These are phyloP conservation scores for Labia minor DNA, from an alignment of 2,888 invertebrate genomes.

Conservation along the genomic window DNA sequence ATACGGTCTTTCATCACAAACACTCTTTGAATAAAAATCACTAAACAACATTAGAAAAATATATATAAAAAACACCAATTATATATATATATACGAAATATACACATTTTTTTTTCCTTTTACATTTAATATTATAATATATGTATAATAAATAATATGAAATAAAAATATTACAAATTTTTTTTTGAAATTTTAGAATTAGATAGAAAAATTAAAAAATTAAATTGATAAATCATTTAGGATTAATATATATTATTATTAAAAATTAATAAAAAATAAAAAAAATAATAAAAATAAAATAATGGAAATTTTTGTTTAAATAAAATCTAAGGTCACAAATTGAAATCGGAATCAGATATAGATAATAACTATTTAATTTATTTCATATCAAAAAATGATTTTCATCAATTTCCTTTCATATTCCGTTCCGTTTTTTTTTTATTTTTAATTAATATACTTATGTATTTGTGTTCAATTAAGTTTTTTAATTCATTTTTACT, in stretches of 20 bases:
- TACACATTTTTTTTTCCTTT: no score
- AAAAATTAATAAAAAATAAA: not conserved
- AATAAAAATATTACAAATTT: no score
- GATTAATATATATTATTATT: not conserved
- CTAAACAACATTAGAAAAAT: not conserved
- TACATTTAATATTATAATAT: no score
- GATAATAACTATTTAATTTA: not conserved
- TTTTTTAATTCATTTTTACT: no score
- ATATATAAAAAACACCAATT: not conserved
- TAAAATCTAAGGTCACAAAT: not conserved
- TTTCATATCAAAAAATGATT: not conserved
- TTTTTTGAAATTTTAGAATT: no score
- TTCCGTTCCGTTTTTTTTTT: no score
- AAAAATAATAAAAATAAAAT: not conserved
- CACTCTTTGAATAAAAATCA: not conserved
- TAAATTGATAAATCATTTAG: not conserved
- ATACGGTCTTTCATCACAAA: not conserved
- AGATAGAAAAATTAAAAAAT: no score
- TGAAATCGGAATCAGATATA: slow-evolving; percentile 13
- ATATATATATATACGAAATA: not conserved
- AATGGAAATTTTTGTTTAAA: not conserved
- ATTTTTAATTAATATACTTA: no score
- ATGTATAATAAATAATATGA: no score
- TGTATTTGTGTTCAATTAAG: no score
- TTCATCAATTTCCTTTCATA: no score